Base-by-base conservation (phyloP, 2,113 vertebrate genomes). In the Anser cygnoides region DNA sequence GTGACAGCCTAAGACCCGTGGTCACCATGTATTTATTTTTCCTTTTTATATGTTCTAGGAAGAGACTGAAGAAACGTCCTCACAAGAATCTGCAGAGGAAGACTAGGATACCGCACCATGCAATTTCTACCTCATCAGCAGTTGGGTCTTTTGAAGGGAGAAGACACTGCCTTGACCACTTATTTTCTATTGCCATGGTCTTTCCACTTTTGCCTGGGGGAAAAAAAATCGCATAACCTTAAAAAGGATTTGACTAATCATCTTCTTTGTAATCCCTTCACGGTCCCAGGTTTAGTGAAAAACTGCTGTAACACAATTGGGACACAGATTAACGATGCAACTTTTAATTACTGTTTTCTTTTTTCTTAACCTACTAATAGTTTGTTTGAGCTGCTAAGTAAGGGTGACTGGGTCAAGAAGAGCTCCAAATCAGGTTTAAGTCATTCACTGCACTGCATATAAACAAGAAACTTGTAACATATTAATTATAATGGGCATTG, bases 111-210 rank as follows among this genome's bases (percentile, higher is more conserved):
- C 97, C 89, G 92, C 98, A 92, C 85, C 96, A 91, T 97, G 97
- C 97, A 84, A 98, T 98, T 98, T 99, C 99, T 99, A 99, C 99
- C 99, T 99, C 99, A 99, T 98, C 98, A 98, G 98, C 98, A 99
- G 98, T 98, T 99, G 98, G 98, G 98, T 99, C 98, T 99, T 99
- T 99, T 96, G 97, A 98, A 98, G 98, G 98, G 98, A 99, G 98
- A 98, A 98, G 98, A 99, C 97, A 95, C 98, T 98, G 98, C 98
- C 98, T 98, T 99, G 98, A 99, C 99, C 99, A 99, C 99, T 99
- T 98, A 96, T 92, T 98, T 98, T 98, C 97, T 98, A 89, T 98
- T 97, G 97, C 97, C 98, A 97, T 95, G 97, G 97, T 98, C 96
- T 98, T 98, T 98, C 97, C 97, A 97, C 98, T 98, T 98, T 97